These are phyloP conservation scores for Plodia interpunctella DNA, from an alignment of 1,140 invertebrate species.

Conservation along the genomic window DNA sequence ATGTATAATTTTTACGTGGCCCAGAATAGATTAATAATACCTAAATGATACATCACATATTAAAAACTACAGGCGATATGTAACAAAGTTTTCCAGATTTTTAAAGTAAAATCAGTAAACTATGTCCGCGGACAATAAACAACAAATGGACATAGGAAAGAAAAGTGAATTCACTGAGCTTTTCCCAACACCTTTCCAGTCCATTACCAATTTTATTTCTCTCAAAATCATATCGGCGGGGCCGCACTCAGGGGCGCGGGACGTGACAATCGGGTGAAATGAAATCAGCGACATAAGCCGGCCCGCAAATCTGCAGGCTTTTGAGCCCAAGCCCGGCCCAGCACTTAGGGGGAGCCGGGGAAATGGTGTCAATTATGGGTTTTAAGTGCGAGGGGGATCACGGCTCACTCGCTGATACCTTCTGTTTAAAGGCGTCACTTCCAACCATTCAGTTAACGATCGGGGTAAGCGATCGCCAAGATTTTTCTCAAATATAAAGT, in stretches of 20 bases:
- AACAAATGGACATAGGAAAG: neutral
- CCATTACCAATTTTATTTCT: conserved; percentile 73
- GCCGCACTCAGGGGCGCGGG: conserved; percentile 51
- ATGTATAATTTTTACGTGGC: too few relatives aligned
- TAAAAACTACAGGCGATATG: too few relatives aligned
- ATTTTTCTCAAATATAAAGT: neutral
- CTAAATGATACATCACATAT: too few relatives aligned
- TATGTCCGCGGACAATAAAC: neutral
- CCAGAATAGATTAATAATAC: too few relatives aligned
- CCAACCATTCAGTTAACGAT: neutral
- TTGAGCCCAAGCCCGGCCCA: conserved; percentile 49
- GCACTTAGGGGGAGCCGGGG: conserved; percentile 62
- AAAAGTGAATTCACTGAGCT: neutral
- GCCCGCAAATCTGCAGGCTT: conserved; percentile 59
- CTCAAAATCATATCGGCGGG: conserved; percentile 57
- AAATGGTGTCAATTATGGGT: conserved; percentile 72
- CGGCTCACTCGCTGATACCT: neutral
- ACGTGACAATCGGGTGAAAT: conserved; percentile 71
- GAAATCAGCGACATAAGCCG: conserved; percentile 70
- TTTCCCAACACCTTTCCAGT: conserved; percentile 49
- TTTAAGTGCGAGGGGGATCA: conserved; percentile 52
- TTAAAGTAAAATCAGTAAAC: conserved; percentile 8
- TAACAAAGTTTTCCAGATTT: neutral
- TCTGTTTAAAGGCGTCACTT: neutral
- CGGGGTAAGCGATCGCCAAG: too few relatives aligned